phyloP scores from a whole-genome alignment of 2,888 invertebrate genomes.

The Brachylomia viminalis region DNA sequence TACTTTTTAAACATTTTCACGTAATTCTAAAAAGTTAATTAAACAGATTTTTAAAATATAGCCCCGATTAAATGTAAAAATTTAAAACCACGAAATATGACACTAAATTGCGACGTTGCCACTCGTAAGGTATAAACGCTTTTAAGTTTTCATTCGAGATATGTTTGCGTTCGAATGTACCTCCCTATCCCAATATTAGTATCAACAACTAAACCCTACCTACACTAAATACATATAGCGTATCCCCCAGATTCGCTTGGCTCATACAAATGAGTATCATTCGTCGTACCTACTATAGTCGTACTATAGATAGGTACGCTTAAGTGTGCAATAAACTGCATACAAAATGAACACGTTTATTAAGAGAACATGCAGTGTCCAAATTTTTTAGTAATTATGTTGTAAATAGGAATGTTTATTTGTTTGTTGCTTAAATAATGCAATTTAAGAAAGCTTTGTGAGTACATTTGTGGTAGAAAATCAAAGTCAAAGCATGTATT shows the following conservation, averaged over 20 bases:
- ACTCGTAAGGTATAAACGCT: too few species aligned
- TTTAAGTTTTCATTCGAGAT: too few species aligned
- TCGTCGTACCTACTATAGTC: not conserved
- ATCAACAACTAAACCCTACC: not conserved
- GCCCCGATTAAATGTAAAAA: too few species aligned
- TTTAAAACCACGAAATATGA: too few species aligned
- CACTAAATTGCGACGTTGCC: too few species aligned
- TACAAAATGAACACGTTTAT: constrained; percentile 29
- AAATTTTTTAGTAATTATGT: not conserved
- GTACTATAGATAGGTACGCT: too few species aligned
- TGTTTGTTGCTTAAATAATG: constrained; percentile 1
- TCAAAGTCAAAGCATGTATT: too few species aligned
- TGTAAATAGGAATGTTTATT: constrained; percentile 29
- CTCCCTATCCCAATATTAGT: too few species aligned
- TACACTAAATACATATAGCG: not conserved
- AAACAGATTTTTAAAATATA: too few species aligned
- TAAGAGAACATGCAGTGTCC: constrained; percentile 11
- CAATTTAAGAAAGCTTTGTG: not conserved
- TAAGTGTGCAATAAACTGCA: constrained; percentile 35
- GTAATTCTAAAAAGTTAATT: too few species aligned
- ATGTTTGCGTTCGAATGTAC: too few species aligned
- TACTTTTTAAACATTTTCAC: too few species aligned
- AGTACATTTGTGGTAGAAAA: not conserved
- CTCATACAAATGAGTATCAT: constrained; percentile 29
- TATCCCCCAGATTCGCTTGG: not conserved